Evolutionary conservation across 2,797 vertebrate species (phyloP).

Genomic region (Microctenopoma lineatum): DNA sequence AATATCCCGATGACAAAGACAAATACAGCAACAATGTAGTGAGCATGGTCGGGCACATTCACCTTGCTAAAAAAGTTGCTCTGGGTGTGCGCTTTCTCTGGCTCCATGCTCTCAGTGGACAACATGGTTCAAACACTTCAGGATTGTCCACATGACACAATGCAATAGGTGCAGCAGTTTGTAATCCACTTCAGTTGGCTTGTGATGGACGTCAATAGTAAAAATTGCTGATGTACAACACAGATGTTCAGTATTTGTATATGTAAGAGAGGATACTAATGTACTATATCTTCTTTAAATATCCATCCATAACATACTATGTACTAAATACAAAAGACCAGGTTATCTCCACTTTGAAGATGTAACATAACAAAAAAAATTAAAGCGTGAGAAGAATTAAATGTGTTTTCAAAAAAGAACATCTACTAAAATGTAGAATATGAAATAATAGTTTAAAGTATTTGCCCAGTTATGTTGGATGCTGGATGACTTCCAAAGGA

Average conservation of each 20-base stretch:
- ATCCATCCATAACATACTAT: too few relatives aligned
- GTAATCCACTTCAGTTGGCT: constrained; percentile 33
- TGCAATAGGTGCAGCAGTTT: constrained; percentile 10
- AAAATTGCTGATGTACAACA: constrained; percentile 14
- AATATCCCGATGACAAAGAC: constrained; percentile 79
- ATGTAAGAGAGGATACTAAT: too few relatives aligned
- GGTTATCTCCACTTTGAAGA: constrained; percentile 10
- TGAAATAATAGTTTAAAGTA: neutral
- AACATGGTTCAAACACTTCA: constrained; percentile 65
- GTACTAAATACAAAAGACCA: neutral
- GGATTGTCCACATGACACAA: constrained; percentile 42
- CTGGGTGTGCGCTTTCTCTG: constrained; percentile 63
- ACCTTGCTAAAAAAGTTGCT: constrained; percentile 74
- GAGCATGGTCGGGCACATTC: constrained; percentile 81
- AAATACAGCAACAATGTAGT: constrained; percentile 79
- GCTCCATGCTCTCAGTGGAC: constrained; percentile 78
- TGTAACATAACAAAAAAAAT: constrained; percentile 9
- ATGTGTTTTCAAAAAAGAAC: neutral
- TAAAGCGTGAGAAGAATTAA: neutral
- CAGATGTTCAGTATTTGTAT: neutral
- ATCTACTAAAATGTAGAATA: neutral
- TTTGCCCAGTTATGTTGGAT: constrained; percentile 11
- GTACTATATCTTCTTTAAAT: neutral
- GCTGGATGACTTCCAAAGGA: neutral
- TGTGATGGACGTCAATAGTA: constrained; percentile 35